Evolutionary conservation across 1,140 invertebrate genomes (phyloP).

Genomic region (Drosophila pectinifera): DNA sequence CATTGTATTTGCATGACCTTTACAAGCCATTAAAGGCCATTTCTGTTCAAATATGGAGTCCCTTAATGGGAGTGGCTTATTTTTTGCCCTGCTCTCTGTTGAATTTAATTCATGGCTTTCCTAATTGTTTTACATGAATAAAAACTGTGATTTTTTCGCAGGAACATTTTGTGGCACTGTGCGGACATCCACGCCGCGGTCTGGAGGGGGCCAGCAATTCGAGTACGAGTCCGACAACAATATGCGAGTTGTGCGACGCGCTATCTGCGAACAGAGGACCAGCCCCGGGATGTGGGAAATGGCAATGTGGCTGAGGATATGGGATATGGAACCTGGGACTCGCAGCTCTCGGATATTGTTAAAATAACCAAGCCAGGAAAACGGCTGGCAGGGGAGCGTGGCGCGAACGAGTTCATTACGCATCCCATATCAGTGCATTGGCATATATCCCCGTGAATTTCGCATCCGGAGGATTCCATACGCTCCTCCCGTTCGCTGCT

Average conservation of each 20-base stretch:
- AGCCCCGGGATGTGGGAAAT: not conserved
- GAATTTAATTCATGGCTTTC: not conserved
- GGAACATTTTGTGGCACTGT: constrained; percentile 1
- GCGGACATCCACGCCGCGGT: constrained; percentile 1
- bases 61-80: no score
- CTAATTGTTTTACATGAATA: not conserved
- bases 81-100: not conserved
- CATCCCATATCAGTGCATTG: constrained; percentile 59
- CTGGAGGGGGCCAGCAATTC: constrained; percentile 45
- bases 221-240: constrained; percentile 56
- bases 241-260: constrained; percentile 42
- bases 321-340: constrained; percentile 13
- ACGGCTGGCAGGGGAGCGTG: not conserved
- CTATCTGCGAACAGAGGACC: constrained; percentile 48
- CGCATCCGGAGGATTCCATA: constrained; percentile 44
- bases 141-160: not conserved
- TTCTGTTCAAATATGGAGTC: not conserved
- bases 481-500: constrained; percentile 34
- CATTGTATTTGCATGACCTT: no score
- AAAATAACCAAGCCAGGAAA: constrained; percentile 56
- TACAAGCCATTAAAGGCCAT: not conserved
- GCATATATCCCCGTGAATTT: constrained; percentile 15
- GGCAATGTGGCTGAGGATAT: not conserved
- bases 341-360: constrained; percentile 53
- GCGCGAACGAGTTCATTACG: constrained; percentile 71